Evolutionary conservation across 2,113 vertebrate genomes (phyloP).

Genomic region (Sceloporus undulatus): DNA sequence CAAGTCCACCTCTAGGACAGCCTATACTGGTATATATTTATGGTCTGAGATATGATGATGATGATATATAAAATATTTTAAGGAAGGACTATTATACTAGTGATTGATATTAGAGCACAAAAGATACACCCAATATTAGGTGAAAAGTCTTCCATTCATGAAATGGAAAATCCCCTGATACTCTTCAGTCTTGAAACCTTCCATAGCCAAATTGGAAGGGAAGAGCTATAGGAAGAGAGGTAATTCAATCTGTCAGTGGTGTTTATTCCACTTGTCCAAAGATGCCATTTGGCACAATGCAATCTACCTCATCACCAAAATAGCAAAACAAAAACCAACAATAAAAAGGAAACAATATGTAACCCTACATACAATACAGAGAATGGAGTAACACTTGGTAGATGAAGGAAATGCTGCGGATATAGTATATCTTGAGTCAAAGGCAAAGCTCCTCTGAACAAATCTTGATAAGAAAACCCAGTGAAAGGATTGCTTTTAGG

Average conservation of each 20-base stretch:
- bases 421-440: too few species aligned
- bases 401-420: too few species aligned
- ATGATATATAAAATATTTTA: neutral
- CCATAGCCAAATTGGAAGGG: neutral
- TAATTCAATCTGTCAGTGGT: neutral
- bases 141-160: neutral
- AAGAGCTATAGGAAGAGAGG: neutral
- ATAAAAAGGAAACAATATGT: conserved; percentile 21
- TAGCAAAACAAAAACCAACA: neutral
- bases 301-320: neutral
- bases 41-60: neutral
- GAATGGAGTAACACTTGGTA: too few species aligned
- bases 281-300: neutral
- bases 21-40: too few species aligned
- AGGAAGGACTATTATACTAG: neutral
- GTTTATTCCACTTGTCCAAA: neutral
- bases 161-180: too few species aligned
- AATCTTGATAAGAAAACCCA: too few species aligned
- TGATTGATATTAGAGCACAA: neutral
- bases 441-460: too few species aligned
- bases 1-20: too few species aligned
- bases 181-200: neutral
- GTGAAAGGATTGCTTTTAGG: too few species aligned
- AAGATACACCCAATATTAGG: neutral
- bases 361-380: neutral